Evolutionary conservation across 2,888 invertebrate species (phyloP).

Genomic region (Hoplodrina blanda): DNA sequence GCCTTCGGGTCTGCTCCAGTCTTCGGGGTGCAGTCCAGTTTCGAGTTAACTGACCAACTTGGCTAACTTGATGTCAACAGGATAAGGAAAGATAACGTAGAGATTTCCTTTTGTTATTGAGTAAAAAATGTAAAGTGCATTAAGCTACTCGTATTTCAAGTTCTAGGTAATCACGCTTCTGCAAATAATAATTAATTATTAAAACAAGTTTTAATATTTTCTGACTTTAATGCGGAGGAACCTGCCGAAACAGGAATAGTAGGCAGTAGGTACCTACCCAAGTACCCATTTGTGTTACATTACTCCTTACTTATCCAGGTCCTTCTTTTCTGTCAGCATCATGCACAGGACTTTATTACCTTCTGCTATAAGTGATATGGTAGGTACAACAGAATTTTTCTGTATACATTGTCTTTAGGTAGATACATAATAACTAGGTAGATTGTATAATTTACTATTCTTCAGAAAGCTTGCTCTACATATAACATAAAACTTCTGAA

Average conservation of each 20-base stretch:
- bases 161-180: no score
- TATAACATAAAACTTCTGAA: constrained; percentile 27
- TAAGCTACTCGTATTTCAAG: no score
- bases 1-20: no score
- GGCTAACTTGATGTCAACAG: no score
- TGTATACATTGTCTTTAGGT: not conserved
- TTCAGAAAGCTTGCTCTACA: constrained; percentile 1
- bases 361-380: not conserved
- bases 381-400: not conserved
- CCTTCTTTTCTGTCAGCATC: not conserved
- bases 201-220: no score
- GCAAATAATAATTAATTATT: no score
- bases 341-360: not conserved
- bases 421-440: not conserved
- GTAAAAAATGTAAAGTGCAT: no score
- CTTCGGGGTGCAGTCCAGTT: no score
- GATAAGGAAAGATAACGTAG: no score
- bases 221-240: no score
- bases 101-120: no score
- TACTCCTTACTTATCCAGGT: not conserved
- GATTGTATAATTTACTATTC: not conserved
- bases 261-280: constrained; percentile 16
- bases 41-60: no score
- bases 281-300: not conserved
- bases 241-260: not conserved